phyloP scores from a whole-genome alignment of 53 echinoderm and acorn worm genomes.

The Mesocentrotus franciscanus region DNA sequence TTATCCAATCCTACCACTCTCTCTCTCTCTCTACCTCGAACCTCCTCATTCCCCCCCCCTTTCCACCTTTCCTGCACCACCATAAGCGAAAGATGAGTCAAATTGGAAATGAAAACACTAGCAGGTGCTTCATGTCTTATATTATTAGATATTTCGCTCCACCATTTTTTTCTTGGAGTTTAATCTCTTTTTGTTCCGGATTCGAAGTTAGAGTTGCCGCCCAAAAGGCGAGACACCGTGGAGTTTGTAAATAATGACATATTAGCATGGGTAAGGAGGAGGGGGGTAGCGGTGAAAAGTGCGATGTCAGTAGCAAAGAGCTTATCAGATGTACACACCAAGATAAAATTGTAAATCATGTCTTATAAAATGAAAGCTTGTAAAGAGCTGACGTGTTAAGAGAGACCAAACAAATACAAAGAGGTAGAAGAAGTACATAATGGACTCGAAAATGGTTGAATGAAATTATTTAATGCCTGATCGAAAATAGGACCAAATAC shows the following conservation, averaged over 20 bases:
- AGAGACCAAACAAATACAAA: too few species aligned
- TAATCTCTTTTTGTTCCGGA: not conserved
- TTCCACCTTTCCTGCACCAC: not conserved
- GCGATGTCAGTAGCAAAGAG: too few species aligned
- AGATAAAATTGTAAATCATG: too few species aligned
- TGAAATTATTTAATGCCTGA: too few species aligned
- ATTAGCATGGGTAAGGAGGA: not conserved
- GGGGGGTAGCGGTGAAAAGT: not conserved
- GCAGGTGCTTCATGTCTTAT: conserved; percentile 18
- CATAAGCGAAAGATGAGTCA: conserved; percentile 9
- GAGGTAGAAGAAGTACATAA: too few species aligned
- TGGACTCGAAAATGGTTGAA: too few species aligned
- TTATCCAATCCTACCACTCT: not conserved
- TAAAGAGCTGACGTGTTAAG: too few species aligned
- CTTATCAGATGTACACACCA: too few species aligned
- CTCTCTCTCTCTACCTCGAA: not conserved
- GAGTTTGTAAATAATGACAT: not conserved
- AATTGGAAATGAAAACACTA: conserved; percentile 10
- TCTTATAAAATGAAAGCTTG: too few species aligned
- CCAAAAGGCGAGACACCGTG: not conserved
- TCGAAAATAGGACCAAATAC: too few species aligned
- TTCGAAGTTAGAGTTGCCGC: not conserved
- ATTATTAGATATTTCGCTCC: not conserved
- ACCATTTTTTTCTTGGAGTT: not conserved
- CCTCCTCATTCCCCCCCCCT: not conserved